Evolutionary conservation across 2,888 invertebrate genomes (phyloP).

Genomic region (Leptopilina myrica): DNA sequence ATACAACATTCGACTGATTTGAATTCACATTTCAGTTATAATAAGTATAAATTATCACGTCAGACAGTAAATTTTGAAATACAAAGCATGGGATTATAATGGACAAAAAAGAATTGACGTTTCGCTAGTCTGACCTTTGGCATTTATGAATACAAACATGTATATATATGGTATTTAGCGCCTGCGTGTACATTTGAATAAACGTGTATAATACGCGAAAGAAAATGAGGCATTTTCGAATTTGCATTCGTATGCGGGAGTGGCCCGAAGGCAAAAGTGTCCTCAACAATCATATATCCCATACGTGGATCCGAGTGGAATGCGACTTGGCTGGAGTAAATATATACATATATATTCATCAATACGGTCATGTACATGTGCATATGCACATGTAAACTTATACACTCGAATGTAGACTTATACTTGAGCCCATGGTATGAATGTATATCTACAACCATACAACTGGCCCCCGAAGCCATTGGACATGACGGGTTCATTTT

Average conservation of each 20-base stretch:
- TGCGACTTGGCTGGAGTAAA: constrained; percentile 47
- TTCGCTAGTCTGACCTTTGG: constrained; percentile 43
- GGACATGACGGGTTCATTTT: constrained; percentile 44
- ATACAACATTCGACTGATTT: neutral
- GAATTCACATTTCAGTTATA: constrained; percentile 2
- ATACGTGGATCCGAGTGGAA: constrained; percentile 50
- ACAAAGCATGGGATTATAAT: constrained; percentile 9
- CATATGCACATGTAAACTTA: constrained; percentile 1
- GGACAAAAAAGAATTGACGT: constrained; percentile 37
- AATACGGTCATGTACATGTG: constrained; percentile 32
- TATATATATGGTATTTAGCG: constrained; percentile 43
- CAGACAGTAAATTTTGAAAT: constrained; percentile 19
- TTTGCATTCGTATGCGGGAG: constrained; percentile 61
- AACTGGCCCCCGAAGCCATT: constrained; percentile 47
- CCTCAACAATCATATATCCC: constrained; percentile 51
- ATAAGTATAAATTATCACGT: constrained; percentile 25
- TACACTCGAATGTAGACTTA: constrained; percentile 21
- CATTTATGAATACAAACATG: neutral
- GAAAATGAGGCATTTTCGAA: constrained; percentile 63
- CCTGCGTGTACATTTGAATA: constrained; percentile 51
- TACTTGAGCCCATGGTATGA: constrained; percentile 33
- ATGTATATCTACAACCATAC: constrained; percentile 47
- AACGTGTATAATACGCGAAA: constrained; percentile 52
- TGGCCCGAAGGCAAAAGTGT: constrained; percentile 55
- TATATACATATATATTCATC: constrained; percentile 34